A percentile compares a stretch with the other conserved stretches of the same genome.
phyloP scores from a whole-genome alignment of 2,888 invertebrate species.

The Antheraea yamamai region DNA sequence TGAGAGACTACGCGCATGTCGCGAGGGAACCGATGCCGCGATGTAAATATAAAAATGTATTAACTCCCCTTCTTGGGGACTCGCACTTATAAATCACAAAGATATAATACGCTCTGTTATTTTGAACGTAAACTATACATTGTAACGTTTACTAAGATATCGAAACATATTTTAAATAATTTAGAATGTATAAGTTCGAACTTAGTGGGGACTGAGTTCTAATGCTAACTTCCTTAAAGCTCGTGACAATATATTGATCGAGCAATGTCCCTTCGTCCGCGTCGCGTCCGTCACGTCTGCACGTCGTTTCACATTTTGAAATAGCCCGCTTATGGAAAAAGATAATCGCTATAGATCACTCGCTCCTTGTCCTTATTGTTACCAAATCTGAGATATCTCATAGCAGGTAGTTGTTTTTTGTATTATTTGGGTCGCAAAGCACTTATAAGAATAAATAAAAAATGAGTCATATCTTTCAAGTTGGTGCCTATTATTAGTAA shows the following conservation, averaged over 20 bases:
- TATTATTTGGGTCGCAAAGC: slow-evolving; percentile 61
- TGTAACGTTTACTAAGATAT: slow-evolving; percentile 8
- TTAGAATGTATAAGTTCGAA: slow-evolving; percentile 49
- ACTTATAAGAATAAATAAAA: slow-evolving; percentile 45
- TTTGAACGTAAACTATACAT: background rate
- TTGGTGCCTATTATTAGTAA: background rate
- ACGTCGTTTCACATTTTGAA: slow-evolving; percentile 61
- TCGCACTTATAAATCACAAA: slow-evolving; percentile 78
- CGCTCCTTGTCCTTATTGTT: slow-evolving; percentile 61
- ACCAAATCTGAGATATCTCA: slow-evolving; percentile 60
- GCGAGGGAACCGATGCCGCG: slow-evolving; percentile 62
- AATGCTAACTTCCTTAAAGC: slow-evolving; percentile 65
- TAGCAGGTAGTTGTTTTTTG: slow-evolving; percentile 75
- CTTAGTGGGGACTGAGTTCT: slow-evolving; percentile 61
- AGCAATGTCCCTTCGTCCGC: slow-evolving; percentile 47
- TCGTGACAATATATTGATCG: slow-evolving; percentile 77
- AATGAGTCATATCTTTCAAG: slow-evolving; percentile 38
- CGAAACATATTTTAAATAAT: slow-evolving; percentile 27
- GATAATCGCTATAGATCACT: slow-evolving; percentile 68
- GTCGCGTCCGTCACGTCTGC: slow-evolving; percentile 17
- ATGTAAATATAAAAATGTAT: slow-evolving; percentile 81
- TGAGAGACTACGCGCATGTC: slow-evolving; percentile 79
- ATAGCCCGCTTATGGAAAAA: slow-evolving; percentile 52
- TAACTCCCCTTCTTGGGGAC: slow-evolving; percentile 78
- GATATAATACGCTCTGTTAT: slow-evolving; percentile 41